These are phyloP conservation scores for Drosophila merina DNA, from an alignment of 2,888 invertebrate genomes.

Conservation along the genomic window DNA sequence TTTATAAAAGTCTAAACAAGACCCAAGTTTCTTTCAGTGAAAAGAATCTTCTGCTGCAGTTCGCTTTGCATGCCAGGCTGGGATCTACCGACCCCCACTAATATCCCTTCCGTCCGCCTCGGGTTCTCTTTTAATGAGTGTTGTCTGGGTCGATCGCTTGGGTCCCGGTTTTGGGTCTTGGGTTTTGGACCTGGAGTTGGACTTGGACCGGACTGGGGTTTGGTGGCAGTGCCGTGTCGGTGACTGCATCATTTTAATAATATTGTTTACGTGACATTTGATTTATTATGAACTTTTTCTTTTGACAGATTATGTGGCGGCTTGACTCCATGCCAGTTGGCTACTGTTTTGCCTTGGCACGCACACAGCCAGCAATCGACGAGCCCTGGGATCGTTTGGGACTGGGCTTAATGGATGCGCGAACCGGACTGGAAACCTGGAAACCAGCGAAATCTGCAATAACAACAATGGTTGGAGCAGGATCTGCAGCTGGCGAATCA, in stretches of 20 bases:
- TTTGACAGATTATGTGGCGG: conserved; percentile 82
- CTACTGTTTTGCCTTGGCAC: conserved; percentile 65
- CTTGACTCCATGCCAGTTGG: conserved; percentile 63
- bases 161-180: background rate
- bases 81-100: conserved; percentile 1
- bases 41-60: conserved; percentile 22
- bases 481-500: conserved; percentile 53
- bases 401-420: conserved; percentile 35
- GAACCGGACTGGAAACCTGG: conserved; percentile 24
- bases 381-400: conserved; percentile 29
- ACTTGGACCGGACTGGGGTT: conserved; percentile 9
- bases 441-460: conserved; percentile 23
- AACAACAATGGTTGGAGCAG: conserved; percentile 6
- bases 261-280: conserved; percentile 81
- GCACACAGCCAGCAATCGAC: conserved; percentile 25
- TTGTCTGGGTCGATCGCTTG: conserved; percentile 27
- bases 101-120: conserved; percentile 31
- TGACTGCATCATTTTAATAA: conserved; percentile 73
- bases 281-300: conserved; percentile 81
- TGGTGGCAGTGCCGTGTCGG: conserved; percentile 37
- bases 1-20: too few species aligned
- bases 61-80: conserved; percentile 56
- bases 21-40: conserved; percentile 5
- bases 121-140: conserved; percentile 64
- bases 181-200: background rate